phyloP scores from a whole-genome alignment of 2,113 vertebrate species.

The Alosa alosa region DNA sequence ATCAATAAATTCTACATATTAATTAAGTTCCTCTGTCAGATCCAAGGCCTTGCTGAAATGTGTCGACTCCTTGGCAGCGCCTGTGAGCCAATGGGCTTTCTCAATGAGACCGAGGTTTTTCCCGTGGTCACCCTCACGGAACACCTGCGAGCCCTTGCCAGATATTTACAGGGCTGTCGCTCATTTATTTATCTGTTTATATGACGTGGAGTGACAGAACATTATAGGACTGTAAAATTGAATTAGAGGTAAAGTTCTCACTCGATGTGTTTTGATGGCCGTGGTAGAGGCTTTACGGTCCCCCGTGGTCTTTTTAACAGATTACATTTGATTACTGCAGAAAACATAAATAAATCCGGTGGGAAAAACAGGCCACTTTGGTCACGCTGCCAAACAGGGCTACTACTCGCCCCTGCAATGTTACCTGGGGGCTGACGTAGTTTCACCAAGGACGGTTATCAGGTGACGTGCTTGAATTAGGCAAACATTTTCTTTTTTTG shows the following conservation, averaged over 20 bases:
- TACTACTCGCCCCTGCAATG: neutral
- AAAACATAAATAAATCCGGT: constrained; percentile 48
- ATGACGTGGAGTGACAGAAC: constrained; percentile 46
- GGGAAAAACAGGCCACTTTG: neutral
- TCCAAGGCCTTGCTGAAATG: constrained; percentile 51
- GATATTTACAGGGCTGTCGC: constrained; percentile 56
- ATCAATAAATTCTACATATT: constrained; percentile 73
- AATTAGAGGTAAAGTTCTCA: constrained; percentile 51
- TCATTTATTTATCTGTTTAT: constrained; percentile 56
- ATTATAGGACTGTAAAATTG: constrained; percentile 52
- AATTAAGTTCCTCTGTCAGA: constrained; percentile 68
- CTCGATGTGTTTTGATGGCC: constrained; percentile 41
- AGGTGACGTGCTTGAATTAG: neutral
- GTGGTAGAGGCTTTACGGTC: constrained; percentile 35
- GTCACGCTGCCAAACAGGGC: neutral
- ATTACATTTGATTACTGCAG: constrained; percentile 58
- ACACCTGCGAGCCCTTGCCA: constrained; percentile 18
- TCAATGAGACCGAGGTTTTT: neutral
- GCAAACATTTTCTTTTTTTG: neutral
- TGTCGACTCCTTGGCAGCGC: neutral
- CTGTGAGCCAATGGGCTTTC: constrained; percentile 18
- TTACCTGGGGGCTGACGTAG: neutral
- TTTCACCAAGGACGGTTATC: neutral
- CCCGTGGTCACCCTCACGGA: neutral
- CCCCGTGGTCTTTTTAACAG: constrained; percentile 46